Percentiles rank a stretch among this genome's conserved stretches.
phyloP scores from a whole-genome alignment of 2,888 invertebrate species.

The Dasysyrphus tricinctus region DNA sequence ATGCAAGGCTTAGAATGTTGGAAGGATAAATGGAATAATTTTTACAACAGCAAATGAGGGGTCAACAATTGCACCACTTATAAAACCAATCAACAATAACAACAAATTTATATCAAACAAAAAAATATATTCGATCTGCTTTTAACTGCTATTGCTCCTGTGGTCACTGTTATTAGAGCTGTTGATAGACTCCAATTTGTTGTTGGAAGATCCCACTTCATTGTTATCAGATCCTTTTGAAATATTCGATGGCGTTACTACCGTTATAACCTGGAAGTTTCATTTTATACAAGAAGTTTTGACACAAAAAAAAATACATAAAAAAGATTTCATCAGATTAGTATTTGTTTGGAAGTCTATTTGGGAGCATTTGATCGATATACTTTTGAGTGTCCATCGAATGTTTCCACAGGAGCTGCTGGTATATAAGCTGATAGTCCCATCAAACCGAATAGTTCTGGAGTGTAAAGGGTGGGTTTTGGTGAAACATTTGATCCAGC shows the following conservation, averaged over 20 bases:
- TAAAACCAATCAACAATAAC: conserved; percentile 48
- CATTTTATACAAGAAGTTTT: conserved; percentile 49
- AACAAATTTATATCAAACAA: neutral
- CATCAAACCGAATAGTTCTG: conserved; percentile 84
- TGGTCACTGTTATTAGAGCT: conserved; percentile 38
- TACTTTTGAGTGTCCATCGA: conserved; percentile 88
- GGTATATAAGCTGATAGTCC: conserved; percentile 84
- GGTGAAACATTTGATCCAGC: conserved; percentile 70
- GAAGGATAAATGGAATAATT: neutral
- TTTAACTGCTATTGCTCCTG: conserved; percentile 42
- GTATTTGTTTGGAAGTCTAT: conserved; percentile 44
- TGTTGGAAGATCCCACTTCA: conserved; percentile 34
- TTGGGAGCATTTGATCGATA: conserved; percentile 78
- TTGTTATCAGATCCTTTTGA: conserved; percentile 36
- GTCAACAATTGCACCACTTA: conserved; percentile 64
- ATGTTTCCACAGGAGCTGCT: conserved; percentile 85
- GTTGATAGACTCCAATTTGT: conserved; percentile 9
- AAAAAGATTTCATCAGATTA: conserved; percentile 55
- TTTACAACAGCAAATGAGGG: conserved; percentile 27
- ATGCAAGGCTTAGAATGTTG: conserved; percentile 5
- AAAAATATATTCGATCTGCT: neutral
- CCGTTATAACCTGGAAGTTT: conserved; percentile 79
- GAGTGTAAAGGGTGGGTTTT: conserved; percentile 78
- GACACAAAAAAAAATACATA: conserved; percentile 7
- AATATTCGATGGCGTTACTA: conserved; percentile 79